phyloP scores from a whole-genome alignment of 2,888 invertebrate species.

The Drepanosiphum platanoidis region DNA sequence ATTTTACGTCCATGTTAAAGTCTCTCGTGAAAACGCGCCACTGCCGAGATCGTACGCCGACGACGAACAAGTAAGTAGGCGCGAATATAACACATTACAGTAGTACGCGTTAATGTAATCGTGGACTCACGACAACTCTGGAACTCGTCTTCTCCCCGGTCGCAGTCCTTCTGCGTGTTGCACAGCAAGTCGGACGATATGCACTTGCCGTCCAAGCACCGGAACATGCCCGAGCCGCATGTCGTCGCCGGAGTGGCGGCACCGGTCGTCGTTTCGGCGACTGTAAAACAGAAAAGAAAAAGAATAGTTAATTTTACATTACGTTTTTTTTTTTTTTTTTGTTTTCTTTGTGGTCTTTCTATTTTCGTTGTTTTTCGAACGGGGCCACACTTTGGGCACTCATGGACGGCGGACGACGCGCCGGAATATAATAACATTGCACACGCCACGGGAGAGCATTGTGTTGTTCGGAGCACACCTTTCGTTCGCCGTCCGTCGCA shows the following conservation, averaged over 20 bases:
- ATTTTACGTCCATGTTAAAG: too few relatives aligned
- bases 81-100: too few relatives aligned
- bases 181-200: conserved; percentile 88
- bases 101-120: too few relatives aligned
- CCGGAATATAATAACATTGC: neutral
- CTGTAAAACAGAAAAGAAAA: conserved; percentile 4
- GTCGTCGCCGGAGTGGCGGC: conserved; percentile 39
- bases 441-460: conserved; percentile 1
- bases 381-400: neutral
- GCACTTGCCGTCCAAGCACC: conserved; percentile 87
- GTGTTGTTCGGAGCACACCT: conserved; percentile 25
- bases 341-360: neutral
- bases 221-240: conserved; percentile 76
- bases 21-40: too few relatives aligned
- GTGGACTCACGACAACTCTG: conserved; percentile 87
- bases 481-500: neutral
- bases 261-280: conserved; percentile 33
- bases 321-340: neutral
- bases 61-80: too few relatives aligned
- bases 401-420: neutral
- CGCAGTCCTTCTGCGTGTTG: conserved; percentile 94
- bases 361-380: neutral
- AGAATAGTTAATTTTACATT: neutral
- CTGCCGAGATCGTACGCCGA: too few relatives aligned
- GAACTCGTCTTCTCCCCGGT: conserved; percentile 90